Conservation (phyloP, 2,888 invertebrate species). For the Tenthredo amoena region DNA sequence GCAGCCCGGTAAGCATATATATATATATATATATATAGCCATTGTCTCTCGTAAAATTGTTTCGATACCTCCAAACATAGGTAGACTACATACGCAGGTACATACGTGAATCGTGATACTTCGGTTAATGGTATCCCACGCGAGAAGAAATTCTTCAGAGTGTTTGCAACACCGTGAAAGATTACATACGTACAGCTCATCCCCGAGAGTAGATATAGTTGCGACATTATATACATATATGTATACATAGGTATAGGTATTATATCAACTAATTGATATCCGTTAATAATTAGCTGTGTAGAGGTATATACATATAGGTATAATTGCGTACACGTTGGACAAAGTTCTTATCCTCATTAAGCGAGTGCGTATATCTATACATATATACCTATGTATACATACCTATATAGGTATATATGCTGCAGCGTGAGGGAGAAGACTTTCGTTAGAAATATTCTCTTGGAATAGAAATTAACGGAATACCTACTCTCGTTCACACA, state of each 20-base stretch:
- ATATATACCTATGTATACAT: too few species aligned
- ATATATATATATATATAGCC: slow-evolving; percentile 74
- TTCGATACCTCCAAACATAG: not conserved
- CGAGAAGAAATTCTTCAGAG: not conserved
- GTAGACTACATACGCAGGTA: not conserved
- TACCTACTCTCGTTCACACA: not conserved
- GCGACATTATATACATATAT: not conserved
- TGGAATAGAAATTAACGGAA: slow-evolving; percentile 4
- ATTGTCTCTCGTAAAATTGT: not conserved
- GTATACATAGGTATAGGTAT: not conserved
- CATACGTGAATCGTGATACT: not conserved
- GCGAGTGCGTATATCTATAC: too few species aligned
- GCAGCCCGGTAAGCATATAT: slow-evolving; percentile 82
- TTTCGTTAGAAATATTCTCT: slow-evolving; percentile 27
- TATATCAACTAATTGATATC: not conserved
- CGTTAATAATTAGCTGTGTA: not conserved
- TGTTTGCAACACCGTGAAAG: not conserved
- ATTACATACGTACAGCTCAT: not conserved
- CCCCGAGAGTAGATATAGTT: not conserved
- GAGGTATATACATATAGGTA: not conserved
- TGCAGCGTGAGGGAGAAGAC: not conserved
- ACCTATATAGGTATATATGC: too few species aligned
- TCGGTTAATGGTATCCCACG: not conserved
- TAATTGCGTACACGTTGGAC: not conserved
- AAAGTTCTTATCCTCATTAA: not conserved